These are phyloP conservation scores for Chaenodraco wilsoni DNA, from an alignment of 2,797 vertebrate genomes.

Conservation along the genomic window DNA sequence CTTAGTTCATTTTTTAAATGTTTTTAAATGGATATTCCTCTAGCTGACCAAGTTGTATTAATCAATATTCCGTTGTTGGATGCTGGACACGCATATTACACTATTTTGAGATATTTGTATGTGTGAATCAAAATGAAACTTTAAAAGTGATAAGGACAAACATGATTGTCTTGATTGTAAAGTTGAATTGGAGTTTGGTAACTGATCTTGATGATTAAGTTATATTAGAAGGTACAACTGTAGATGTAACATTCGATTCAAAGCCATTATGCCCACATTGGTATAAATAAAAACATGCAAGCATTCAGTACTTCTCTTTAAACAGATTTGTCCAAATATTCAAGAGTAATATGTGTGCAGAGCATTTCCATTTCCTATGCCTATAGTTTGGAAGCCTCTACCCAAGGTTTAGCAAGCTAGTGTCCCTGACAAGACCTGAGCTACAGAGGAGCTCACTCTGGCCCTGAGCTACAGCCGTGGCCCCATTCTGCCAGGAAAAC, in stretches of 20 bases:
- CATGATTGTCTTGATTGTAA: neutral
- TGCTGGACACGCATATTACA: neutral
- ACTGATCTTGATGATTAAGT: constrained; percentile 13
- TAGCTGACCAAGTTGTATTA: neutral
- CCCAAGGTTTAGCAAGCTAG: constrained; percentile 24
- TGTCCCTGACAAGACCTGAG: constrained; percentile 55
- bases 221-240: neutral
- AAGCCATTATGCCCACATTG: neutral
- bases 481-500: constrained; percentile 83
- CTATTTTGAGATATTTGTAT: neutral
- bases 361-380: constrained; percentile 14
- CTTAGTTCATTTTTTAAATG: neutral
- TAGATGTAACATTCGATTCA: neutral
- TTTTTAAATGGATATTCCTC: neutral
- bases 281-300: neutral
- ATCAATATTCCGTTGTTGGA: neutral
- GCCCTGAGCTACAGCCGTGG: constrained; percentile 67
- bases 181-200: neutral
- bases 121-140: constrained; percentile 5
- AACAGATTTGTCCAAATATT: neutral
- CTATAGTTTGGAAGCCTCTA: neutral
- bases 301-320: neutral
- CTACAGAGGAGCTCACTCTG: constrained; percentile 45
- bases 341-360: neutral
- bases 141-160: neutral